A percentile compares a stretch with the other conserved stretches of the same genome.
Evolutionary conservation across 2,113 vertebrate species (phyloP).

Genomic region (Trematocara macrostoma): DNA sequence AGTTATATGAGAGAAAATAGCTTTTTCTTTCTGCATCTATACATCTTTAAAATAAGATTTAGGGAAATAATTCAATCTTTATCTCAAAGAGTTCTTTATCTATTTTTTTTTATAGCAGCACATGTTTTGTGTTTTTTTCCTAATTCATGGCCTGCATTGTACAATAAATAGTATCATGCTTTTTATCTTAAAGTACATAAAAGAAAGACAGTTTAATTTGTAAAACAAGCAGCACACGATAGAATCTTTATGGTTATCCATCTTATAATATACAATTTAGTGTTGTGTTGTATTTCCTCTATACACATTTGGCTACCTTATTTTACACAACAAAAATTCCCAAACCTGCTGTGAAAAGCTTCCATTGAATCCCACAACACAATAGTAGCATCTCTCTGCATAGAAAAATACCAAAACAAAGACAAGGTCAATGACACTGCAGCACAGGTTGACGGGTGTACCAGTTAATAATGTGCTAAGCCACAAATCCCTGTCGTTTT

Average conservation of each 20-base stretch:
- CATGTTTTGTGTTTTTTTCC: neutral
- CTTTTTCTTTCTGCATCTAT: neutral
- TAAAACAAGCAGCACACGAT: neutral
- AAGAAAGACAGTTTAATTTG: neutral
- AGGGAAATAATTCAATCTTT: neutral
- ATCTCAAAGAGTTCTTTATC: neutral
- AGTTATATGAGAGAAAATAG: neutral
- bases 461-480: slow-evolving; percentile 22
- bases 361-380: neutral
- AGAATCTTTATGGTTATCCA: neutral
- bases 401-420: slow-evolving; percentile 6
- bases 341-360: neutral
- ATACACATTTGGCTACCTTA: neutral
- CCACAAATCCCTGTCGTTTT: neutral
- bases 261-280: neutral
- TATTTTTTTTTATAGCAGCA: neutral
- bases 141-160: neutral
- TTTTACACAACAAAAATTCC: neutral
- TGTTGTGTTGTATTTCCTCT: neutral
- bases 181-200: neutral
- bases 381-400: neutral
- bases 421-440: slow-evolving; percentile 32
- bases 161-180: neutral
- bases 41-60: neutral
- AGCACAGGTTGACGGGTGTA: slow-evolving; percentile 6